Evolutionary conservation across 2,888 invertebrate genomes (phyloP), one percentile per base, ranked within the genome.

Genomic region (Cinara cedri): DNA sequence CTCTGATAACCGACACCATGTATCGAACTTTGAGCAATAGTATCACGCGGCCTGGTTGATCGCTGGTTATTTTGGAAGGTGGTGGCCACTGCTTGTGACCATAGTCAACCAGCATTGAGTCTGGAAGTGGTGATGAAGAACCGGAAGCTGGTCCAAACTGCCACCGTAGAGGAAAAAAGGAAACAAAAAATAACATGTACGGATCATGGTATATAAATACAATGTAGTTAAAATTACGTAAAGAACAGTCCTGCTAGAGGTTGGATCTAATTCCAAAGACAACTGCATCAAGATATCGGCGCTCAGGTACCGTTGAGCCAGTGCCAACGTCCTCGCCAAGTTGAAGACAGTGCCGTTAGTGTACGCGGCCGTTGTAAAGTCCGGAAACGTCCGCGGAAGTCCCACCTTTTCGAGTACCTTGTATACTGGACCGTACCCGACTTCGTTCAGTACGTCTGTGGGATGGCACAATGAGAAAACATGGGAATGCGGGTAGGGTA

Each of bases 221-320:
- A n/a, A n/a, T n/a, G n/a, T n/a, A n/a, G 57, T 14, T 19, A 63
- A 42, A 70, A 8, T 81, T 80, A 83, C 83, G 81, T 82, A 76
- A 13, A 83, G 62, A 0, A 82, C 72, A 1, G 83, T 81, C 16
- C 76, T 44, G 71, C 82, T 82, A 8, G 78, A 82, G 2, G 65
- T 71, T 16, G 82, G 82, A 57, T 83, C 82, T 8, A 81, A 49
- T 24, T 82, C 81, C 62, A 83, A 57, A 4, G 83, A 82, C 46
- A 84, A 65, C 54, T 82, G 82, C 9, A 84, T 76, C 16, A 84
- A 75, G 10, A 84, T 81, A 71, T 84, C 83, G 75, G 82, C 82
- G 74, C 83, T 83, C 42, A 84, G 72, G 46, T 82, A 81, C 51
- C 84, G 80, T 74, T 84, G 83, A 11, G 82, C 81, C 16, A 81